Evolutionary conservation across 2,888 invertebrate genomes (phyloP).

Genomic region (Phyllotreta striolata): DNA sequence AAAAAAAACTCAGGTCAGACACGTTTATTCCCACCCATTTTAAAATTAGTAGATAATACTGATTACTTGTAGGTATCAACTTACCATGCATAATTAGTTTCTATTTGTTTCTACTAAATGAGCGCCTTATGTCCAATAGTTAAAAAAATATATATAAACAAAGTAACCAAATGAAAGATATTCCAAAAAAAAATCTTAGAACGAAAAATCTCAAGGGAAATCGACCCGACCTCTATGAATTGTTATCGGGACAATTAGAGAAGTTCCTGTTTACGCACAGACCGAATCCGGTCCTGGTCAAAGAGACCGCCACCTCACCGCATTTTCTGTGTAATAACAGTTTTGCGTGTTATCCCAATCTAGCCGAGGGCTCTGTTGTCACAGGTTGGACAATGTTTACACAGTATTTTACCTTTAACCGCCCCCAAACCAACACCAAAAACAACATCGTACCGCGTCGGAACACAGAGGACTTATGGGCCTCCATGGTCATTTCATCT

Average conservation of each 20-base stretch:
- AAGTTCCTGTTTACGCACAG: conserved; percentile 24
- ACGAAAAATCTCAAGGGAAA: background rate
- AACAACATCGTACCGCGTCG: conserved; percentile 40
- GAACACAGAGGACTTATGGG: conserved; percentile 42
- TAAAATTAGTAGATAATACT: no score
- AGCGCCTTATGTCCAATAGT: no score
- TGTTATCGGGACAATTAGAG: conserved; percentile 1
- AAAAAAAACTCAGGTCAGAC: no score
- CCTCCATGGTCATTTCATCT: conserved; percentile 41
- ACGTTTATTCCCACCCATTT: no score
- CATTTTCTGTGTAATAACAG: conserved; percentile 52
- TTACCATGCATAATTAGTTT: no score
- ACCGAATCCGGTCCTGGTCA: conserved; percentile 30
- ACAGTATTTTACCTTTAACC: conserved; percentile 44
- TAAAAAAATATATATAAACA: no score
- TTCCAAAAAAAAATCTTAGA: background rate
- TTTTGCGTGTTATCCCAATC: conserved; percentile 54
- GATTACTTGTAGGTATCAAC: no score
- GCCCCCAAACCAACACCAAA: conserved; percentile 41
- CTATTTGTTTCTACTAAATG: no score
- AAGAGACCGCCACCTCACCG: conserved; percentile 28
- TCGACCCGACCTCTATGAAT: conserved; percentile 5
- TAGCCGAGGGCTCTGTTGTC: conserved; percentile 50
- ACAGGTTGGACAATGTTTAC: conserved; percentile 49
- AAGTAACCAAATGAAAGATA: no score